Base-by-base conservation (phyloP, 23 tunicate species). In the Trididemnum miniatum region DNA sequence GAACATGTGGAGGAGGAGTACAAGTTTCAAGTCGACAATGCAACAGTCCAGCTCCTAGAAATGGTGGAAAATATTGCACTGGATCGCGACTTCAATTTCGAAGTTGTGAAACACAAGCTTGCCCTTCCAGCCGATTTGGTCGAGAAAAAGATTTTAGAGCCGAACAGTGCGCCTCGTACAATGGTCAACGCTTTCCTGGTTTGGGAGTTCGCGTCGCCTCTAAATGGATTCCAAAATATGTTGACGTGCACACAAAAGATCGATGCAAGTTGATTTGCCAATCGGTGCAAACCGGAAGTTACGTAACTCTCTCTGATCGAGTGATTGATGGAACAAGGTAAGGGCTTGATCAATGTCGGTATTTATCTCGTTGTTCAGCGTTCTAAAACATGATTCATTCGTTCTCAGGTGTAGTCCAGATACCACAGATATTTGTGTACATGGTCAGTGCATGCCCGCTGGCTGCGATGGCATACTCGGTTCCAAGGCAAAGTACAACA, bases 251-350 rank as follows among this genome's bases (percentile, higher is more conserved):
- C 59, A 36, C 54, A 23, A 59, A 67, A 20, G 98, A 93, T 34
- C 86, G 93, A 7, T 93, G 98, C 86, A 93, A 88, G 83, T 84
- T 93, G 38, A 93, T 79, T 29, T 93, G 98, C 35, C 90, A 85
- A 40, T 85, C 90, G 12, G 87, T 76, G 35, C 92, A 88, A 62
- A 93, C 98, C 20, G 93, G 93, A 54, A 82, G 88, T 29, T 93
- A 84, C 80, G 84, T 88, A 5, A 82, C 87, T 0, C 80, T 85
- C 28, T 85, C 82, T 5, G 82, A 84, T 37, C 84, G 86, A 36
- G 98, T 93, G 35, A 69, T 81, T n/a, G 98, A 93, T 80, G 98
- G 98, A 23, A 93, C 98, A 31, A 76, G 88, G 98, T 92, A 83
- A 87, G 69, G n/a, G n/a, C n/a, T n/a, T n/a, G n/a, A n/a, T n/a